Evolutionary conservation across 2,113 vertebrate species (phyloP).

Genomic region (Nibea coibor): DNA sequence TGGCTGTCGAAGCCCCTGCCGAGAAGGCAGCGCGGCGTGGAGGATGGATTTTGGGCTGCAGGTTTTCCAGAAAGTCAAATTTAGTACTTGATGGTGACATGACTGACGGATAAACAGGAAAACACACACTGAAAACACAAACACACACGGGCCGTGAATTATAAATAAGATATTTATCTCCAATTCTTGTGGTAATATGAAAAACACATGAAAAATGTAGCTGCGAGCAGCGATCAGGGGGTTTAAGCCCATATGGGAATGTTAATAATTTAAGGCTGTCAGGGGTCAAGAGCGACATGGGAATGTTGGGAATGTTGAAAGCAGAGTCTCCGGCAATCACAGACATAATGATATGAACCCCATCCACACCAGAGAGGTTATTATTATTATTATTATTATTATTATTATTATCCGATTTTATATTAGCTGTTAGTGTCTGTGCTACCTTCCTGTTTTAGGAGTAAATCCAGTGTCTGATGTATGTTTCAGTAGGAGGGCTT

Average conservation of each 20-base stretch:
- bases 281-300: slow-evolving; percentile 77
- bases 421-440: slow-evolving; percentile 10
- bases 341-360: slow-evolving; percentile 56
- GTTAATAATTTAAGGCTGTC: slow-evolving; percentile 82
- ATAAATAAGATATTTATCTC: slow-evolving; percentile 61
- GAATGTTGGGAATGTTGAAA: slow-evolving; percentile 77
- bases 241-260: slow-evolving; percentile 77
- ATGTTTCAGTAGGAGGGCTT: slow-evolving; percentile 37
- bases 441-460: slow-evolving; percentile 31
- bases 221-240: slow-evolving; percentile 73
- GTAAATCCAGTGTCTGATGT: slow-evolving; percentile 30
- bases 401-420: slow-evolving; percentile 21
- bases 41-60: neutral
- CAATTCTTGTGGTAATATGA: slow-evolving; percentile 60
- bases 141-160: slow-evolving; percentile 42
- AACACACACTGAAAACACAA: slow-evolving; percentile 16
- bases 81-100: slow-evolving; percentile 17
- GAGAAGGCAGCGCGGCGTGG: neutral
- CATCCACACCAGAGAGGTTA: slow-evolving; percentile 26
- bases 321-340: slow-evolving; percentile 63
- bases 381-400: slow-evolving; percentile 28
- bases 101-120: slow-evolving; percentile 37
- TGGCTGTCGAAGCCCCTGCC: slow-evolving; percentile 32
- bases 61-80: slow-evolving; percentile 28
- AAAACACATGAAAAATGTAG: slow-evolving; percentile 75